Evolutionary conservation across 2,797 vertebrate species (phyloP), one percentile per base, ranked within the genome.

Genomic region (Euthynnus affinis): DNA sequence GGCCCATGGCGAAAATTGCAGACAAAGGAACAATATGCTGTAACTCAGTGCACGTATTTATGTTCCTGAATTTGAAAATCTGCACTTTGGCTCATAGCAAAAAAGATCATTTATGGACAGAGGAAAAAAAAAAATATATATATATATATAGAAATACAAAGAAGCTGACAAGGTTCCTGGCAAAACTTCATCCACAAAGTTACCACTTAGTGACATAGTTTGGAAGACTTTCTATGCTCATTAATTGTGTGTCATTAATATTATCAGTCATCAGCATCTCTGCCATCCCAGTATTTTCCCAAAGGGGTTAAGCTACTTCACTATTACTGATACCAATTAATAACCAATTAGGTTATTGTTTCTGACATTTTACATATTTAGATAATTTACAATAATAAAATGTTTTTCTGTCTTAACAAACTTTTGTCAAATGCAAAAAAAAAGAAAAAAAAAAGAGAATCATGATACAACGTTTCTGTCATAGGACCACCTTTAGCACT

Each of bases 1-100:
- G 88, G 78, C 87, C 82, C 42, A 6, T 84, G 81, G 89, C 67
- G 23, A 66, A 81, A 82, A 73, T 53, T 64, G 57, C 75, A 76
- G 62, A 88, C 71, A 84, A 79, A 83, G 62, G 49, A 83, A 82
- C 60, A 78, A 75, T 68, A 81, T 83, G 67, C 32, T 82, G 51
- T 74, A 72, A 88, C 63, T 81, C 67, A 62, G 37, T 72, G 34
- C 71, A 74, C 69, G 80, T 82, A 82, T 67, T 80, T 76, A 59
- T 68, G 48, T 68, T 71, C 29, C 64, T 73, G 51, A 74, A 62
- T 75, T 63, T 56, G 5, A 65, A 84, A 77, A 67, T 76, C 22
- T 77, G 64, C 49, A 61, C 57, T 78, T 75, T 83, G 67, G 59
- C 65, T 73, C 5, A 2, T 34, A 37, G 76, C 49, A 46, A 66